These are phyloP conservation scores for Idaea straminata DNA, from an alignment of 2,888 invertebrate genomes.

Conservation along the genomic window DNA sequence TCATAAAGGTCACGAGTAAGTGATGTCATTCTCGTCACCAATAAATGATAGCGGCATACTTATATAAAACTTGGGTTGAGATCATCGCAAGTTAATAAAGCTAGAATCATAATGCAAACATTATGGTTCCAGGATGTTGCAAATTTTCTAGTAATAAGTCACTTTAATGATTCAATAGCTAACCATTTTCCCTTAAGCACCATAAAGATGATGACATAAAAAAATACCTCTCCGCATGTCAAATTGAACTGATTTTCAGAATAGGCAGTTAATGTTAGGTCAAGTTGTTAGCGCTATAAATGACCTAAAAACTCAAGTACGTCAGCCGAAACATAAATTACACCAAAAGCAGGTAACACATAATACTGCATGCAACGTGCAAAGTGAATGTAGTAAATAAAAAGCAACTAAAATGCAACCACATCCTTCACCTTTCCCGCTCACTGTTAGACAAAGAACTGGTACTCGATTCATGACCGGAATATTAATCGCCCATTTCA, in stretches of 20 bases:
- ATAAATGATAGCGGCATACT: conserved; percentile 41
- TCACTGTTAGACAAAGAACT: conserved; percentile 48
- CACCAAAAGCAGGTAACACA: neutral
- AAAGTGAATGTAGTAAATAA: conserved; percentile 6
- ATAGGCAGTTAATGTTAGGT: neutral
- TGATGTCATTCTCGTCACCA: conserved; percentile 66
- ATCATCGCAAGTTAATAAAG: conserved; percentile 60
- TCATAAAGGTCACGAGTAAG: conserved; percentile 38
- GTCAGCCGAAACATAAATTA: neutral
- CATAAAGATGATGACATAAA: neutral
- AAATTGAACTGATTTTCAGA: neutral
- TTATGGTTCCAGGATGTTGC: conserved; percentile 19
- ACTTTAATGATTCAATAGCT: neutral
- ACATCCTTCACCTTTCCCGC: conserved; percentile 31
- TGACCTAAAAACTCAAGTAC: neutral
- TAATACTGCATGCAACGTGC: neutral
- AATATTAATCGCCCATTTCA: conserved; percentile 49
- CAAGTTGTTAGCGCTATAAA: neutral
- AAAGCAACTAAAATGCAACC: conserved; percentile 4
- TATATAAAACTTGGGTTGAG: conserved; percentile 59
- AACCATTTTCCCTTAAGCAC: neutral
- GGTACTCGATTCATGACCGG: conserved; percentile 37
- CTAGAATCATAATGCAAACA: conserved; percentile 36
- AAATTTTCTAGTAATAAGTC: neutral
- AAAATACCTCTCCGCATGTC: neutral